Evolutionary conservation across 2,113 vertebrate genomes (phyloP).

Genomic region (Tachysurus vachellii): DNA sequence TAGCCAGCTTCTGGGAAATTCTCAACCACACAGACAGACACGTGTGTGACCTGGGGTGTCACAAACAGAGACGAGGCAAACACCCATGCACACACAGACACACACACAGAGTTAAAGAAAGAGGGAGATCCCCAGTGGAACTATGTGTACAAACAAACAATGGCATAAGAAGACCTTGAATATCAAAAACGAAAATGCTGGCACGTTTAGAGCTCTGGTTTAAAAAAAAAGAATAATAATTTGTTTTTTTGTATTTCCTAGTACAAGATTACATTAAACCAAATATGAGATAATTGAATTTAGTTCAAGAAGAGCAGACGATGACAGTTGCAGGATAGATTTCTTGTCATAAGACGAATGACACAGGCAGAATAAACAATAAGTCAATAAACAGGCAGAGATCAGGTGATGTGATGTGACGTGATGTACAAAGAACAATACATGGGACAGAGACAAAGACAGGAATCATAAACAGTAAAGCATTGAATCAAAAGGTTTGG

Average conservation of each 20-base stretch:
- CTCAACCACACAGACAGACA: neutral
- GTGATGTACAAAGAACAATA: neutral
- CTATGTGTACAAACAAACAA: slow-evolving; percentile 23
- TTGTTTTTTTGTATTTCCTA: too few relatives aligned
- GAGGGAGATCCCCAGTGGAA: slow-evolving; percentile 8
- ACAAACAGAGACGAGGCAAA: neutral
- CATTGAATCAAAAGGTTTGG: neutral
- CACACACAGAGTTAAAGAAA: neutral
- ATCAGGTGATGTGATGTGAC: neutral
- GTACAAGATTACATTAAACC: too few relatives aligned
- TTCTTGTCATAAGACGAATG: neutral
- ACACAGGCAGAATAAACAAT: neutral
- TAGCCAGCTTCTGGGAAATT: slow-evolving; percentile 40
- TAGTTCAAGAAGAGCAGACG: neutral
- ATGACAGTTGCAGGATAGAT: neutral
- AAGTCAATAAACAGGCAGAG: neutral
- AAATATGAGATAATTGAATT: too few relatives aligned
- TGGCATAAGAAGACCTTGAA: neutral
- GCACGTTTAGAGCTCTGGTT: neutral
- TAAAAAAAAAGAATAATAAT: neutral
- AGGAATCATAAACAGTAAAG: neutral
- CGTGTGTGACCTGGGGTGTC: slow-evolving; percentile 10
- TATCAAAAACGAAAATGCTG: neutral
- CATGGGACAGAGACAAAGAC: neutral
- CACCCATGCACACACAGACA: neutral